phyloP scores from a whole-genome alignment of 2,888 invertebrate genomes.

The Xanthorhoe designata region DNA sequence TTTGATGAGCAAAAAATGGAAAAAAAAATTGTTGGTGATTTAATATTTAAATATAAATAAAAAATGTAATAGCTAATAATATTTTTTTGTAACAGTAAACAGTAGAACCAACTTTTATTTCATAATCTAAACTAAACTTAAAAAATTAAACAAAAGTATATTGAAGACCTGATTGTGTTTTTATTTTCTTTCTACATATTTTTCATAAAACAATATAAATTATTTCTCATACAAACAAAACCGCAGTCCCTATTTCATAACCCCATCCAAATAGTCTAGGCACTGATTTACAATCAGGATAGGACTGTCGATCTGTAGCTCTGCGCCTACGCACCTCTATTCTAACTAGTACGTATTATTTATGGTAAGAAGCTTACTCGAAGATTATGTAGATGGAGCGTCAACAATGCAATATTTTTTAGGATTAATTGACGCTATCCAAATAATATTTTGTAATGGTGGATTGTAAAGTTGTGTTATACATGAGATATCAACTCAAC shows the following conservation, averaged over 20 bases:
- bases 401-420: conserved; percentile 77
- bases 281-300: conserved; percentile 84
- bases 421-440: conserved; percentile 44
- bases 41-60: too few species aligned
- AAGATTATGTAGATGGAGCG: conserved; percentile 81
- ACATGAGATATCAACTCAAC: conserved; percentile 12
- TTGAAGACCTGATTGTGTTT: too few species aligned
- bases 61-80: too few species aligned
- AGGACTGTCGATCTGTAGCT: conserved; percentile 77
- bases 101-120: too few species aligned
- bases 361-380: conserved; percentile 83
- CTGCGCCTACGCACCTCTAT: conserved; percentile 79
- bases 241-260: conserved; percentile 38
- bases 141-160: too few species aligned
- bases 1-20: too few species aligned
- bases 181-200: not conserved
- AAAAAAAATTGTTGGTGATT: too few species aligned
- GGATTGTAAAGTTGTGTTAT: conserved; percentile 9
- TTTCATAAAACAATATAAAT: not conserved
- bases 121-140: too few species aligned
- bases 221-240: conserved; percentile 21
- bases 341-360: conserved; percentile 83
- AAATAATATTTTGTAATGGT: conserved; percentile 29
- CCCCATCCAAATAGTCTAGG: conserved; percentile 62
- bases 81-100: too few species aligned